phyloP scores from a whole-genome alignment of 2,888 invertebrate genomes.

The Melangyna quadrimaculata region DNA sequence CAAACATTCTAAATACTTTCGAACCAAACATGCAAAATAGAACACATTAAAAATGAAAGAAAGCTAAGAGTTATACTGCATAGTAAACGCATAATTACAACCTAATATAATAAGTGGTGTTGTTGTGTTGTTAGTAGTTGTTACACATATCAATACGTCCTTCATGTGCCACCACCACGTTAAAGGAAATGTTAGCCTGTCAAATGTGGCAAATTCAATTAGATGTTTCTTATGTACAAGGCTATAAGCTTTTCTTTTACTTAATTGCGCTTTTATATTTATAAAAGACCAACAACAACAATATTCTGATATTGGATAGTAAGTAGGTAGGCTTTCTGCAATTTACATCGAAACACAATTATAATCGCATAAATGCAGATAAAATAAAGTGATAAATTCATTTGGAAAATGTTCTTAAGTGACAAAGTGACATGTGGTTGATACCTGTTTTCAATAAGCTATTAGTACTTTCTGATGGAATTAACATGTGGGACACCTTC shows the following conservation, averaged over 20 bases:
- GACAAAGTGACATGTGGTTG: conserved; percentile 30
- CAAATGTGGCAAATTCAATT: conserved; percentile 53
- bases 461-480: not conserved
- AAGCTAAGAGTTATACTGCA: not conserved
- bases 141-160: conserved; percentile 1
- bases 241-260: conserved; percentile 23
- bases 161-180: too few relatives aligned
- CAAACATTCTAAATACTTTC: too few relatives aligned
- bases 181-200: conserved; percentile 49
- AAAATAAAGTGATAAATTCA: conserved; percentile 47
- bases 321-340: conserved; percentile 13
- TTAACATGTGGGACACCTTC: not conserved
- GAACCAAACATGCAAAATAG: too few relatives aligned
- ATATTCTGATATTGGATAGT: not conserved
- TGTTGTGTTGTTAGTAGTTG: not conserved
- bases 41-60: not conserved
- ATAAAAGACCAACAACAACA: not conserved
- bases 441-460: conserved; percentile 11
- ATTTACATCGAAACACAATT: not conserved
- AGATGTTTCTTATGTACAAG: conserved; percentile 52
- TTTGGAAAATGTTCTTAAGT: conserved; percentile 20
- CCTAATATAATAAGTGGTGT: not conserved
- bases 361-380: conserved; percentile 52
- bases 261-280: not conserved
- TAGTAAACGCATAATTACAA: not conserved